phyloP scores from a whole-genome alignment of 2,113 vertebrate genomes.

The Oenanthe oenanthe region DNA sequence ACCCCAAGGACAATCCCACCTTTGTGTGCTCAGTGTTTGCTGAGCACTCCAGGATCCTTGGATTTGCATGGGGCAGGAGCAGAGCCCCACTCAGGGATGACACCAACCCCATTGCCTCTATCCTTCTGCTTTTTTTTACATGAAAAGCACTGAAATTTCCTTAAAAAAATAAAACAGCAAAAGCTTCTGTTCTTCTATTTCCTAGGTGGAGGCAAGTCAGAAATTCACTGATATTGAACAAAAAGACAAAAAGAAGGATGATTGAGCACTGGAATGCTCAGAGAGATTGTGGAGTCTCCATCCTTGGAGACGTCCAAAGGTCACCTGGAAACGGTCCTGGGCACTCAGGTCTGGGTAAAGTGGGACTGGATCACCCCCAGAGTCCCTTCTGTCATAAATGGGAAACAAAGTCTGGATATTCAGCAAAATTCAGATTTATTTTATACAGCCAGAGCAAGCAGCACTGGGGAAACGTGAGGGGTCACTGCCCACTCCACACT shows the following conservation, averaged over 20 bases:
- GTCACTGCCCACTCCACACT: too few relatives aligned
- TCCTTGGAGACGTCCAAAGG: background rate
- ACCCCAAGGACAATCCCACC: background rate
- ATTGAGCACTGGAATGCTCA: background rate
- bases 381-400: background rate
- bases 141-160: background rate
- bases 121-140: background rate
- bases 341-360: background rate
- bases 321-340: background rate
- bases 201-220: background rate
- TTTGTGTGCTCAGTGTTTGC: background rate
- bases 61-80: background rate
- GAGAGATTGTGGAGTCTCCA: background rate
- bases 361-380: background rate
- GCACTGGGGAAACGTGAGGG: too few relatives aligned
- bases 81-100: background rate
- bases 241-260: background rate
- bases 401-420: too few relatives aligned
- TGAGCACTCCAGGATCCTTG: background rate
- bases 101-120: background rate
- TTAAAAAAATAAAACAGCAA: background rate
- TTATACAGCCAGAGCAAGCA: too few relatives aligned
- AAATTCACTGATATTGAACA: background rate
- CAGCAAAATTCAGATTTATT: too few relatives aligned
- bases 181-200: background rate